Percentiles rank a stretch among this genome's conserved stretches.
These are phyloP conservation scores for Clarias pachynema DNA, from an alignment of 2,797 vertebrate genomes.

Conservation along the genomic window DNA sequence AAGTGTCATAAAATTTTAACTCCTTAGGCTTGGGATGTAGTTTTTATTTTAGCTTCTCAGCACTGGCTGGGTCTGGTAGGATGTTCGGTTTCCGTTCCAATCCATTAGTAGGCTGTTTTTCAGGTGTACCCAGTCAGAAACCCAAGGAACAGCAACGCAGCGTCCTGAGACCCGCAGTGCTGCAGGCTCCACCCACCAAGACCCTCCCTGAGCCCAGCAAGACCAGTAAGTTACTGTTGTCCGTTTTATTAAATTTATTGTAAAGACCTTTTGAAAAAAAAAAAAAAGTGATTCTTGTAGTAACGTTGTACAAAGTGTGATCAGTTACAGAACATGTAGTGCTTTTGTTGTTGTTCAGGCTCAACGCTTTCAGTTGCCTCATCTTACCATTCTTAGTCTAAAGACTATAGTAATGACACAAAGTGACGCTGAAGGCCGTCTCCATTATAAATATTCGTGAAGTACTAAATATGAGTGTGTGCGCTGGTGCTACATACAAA, in stretches of 20 bases:
- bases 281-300: neutral
- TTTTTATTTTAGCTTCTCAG: neutral
- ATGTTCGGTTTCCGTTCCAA: conserved; percentile 57
- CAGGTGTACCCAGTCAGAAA: conserved; percentile 97
- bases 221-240: conserved; percentile 52
- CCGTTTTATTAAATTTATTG: neutral
- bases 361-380: neutral
- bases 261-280: neutral
- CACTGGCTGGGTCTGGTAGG: conserved; percentile 14
- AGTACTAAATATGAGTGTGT: neutral
- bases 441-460: neutral
- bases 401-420: neutral
- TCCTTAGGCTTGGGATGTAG: neutral
- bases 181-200: conserved; percentile 91
- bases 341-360: neutral
- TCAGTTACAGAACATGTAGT: neutral
- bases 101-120: conserved; percentile 64
- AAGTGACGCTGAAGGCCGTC: neutral
- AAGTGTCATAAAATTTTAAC: neutral
- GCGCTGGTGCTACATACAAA: neutral
- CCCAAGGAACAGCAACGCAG: conserved; percentile 97
- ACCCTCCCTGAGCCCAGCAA: conserved; percentile 87
- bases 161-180: conserved; percentile 93
- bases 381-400: neutral
- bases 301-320: neutral